Evolutionary conservation across 2,113 vertebrate species (phyloP).

Genomic region (Tragelaphus strepsiceros): DNA sequence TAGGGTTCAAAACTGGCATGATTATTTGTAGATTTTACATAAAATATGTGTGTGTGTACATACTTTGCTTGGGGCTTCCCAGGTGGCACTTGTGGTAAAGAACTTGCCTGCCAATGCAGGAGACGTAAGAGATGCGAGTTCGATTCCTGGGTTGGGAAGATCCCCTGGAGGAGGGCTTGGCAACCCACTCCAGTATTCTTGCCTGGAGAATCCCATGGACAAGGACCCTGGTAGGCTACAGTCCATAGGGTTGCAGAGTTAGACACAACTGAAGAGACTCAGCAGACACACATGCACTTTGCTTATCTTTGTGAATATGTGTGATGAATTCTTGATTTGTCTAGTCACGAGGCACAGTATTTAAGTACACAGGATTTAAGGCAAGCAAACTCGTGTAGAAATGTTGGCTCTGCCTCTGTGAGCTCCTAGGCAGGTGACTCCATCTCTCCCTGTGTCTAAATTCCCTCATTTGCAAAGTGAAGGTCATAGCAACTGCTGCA

Average conservation of each 20-base stretch:
- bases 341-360: not conserved
- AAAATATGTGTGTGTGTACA: not conserved
- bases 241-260: too few species aligned
- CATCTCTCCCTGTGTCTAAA: not conserved
- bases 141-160: too few species aligned
- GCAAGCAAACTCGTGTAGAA: not conserved
- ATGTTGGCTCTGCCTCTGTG: not conserved
- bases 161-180: too few species aligned
- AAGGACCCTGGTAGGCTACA: too few species aligned
- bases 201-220: too few species aligned
- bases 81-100: too few species aligned
- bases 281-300: not conserved
- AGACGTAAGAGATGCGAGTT: too few species aligned
- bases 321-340: not conserved
- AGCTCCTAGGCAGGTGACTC: not conserved
- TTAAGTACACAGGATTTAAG: not conserved
- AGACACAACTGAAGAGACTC: too few species aligned
- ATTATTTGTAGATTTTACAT: slow-evolving; percentile 6
- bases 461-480: not conserved
- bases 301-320: not conserved
- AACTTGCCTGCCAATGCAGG: too few species aligned
- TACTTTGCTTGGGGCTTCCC: not conserved
- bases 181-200: too few species aligned
- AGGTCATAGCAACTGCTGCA: not conserved
- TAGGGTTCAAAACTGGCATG: not conserved